Conservation (phyloP, 2,113 vertebrate genomes). For the Aphyosemion australe region DNA sequence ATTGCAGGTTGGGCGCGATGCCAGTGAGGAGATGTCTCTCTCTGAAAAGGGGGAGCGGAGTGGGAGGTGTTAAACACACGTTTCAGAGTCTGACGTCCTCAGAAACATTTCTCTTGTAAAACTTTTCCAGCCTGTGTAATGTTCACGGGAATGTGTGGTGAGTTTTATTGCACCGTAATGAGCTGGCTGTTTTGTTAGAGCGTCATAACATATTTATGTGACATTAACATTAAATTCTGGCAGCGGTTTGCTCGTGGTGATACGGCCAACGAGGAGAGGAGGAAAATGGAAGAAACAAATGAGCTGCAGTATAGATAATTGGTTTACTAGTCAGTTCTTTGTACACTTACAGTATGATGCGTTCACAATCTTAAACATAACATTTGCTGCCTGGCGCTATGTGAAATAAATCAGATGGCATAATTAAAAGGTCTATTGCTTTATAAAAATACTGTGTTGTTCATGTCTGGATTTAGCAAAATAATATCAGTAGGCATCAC, state of each 20-base stretch:
- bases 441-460: too few species aligned
- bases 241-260: not conserved
- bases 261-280: too few species aligned
- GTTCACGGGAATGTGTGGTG: slow-evolving; percentile 27
- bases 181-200: slow-evolving; percentile 25
- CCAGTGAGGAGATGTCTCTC: slow-evolving; percentile 30
- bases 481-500: too few species aligned
- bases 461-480: too few species aligned
- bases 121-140: slow-evolving; percentile 24
- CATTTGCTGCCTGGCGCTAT: too few species aligned
- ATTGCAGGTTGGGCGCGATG: slow-evolving; percentile 6
- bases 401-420: too few species aligned
- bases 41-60: not conserved
- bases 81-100: slow-evolving; percentile 24
- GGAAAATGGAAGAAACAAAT: too few species aligned
- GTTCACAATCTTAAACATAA: too few species aligned
- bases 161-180: slow-evolving; percentile 42
- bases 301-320: not conserved
- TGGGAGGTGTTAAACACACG: slow-evolving; percentile 5
- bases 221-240: not conserved
- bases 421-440: too few species aligned
- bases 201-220: slow-evolving; percentile 20
- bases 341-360: too few species aligned
- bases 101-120: slow-evolving; percentile 40
- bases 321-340: too few species aligned